Evolutionary conservation across 2,797 vertebrate genomes (phyloP), one percentile per base, ranked within the genome.

Genomic region (Propithecus perrieri): DNA sequence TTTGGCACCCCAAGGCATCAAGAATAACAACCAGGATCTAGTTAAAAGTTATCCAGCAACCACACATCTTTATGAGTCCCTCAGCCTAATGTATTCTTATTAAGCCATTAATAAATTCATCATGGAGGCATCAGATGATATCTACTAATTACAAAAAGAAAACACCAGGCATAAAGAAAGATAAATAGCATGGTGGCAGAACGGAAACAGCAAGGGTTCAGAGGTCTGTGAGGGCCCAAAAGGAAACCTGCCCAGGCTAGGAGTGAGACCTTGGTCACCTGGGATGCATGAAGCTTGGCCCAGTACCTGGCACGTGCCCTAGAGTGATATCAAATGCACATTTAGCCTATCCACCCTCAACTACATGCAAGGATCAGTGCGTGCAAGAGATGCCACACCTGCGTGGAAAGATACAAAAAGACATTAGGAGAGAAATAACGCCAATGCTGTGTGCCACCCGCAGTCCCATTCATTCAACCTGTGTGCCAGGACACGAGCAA

Each of bases 161-260:
- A 79, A 2, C 1, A 4, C 33, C 33, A 48, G 61, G 74, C 24
- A 7, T 3, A 0, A 30, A 53, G 17, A 74, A 2, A 79, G 35
- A 79, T 5, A 33, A 81, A 61, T 2, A 63, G 26, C 53, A 20
- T 2, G 4, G 48, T 6, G 7, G 57, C 43, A 43, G 75, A 81
- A 26, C 0, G 6, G 7, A 13, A 53, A 24, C 7, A 41, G 33
- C 10, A 5, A 3, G 57, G 50, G 33, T 41, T 76, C 71, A 33
- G 61, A 76, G 57, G 28, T 41, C 43, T 17, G 55, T 0, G 1
- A n/a, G 41, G 33, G 14, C 17, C 1, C 0, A 4, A 28, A 2
- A 57, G 75, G 30, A 22, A 69, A 24, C 20, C 65, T 2, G 35
- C 20, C 53, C 20, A 57, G n/a, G 46, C 26, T 1, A 30, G 7